These are phyloP conservation scores for Pangasianodon hypophthalmus DNA, from an alignment of 2,113 vertebrate genomes.

Conservation along the genomic window DNA sequence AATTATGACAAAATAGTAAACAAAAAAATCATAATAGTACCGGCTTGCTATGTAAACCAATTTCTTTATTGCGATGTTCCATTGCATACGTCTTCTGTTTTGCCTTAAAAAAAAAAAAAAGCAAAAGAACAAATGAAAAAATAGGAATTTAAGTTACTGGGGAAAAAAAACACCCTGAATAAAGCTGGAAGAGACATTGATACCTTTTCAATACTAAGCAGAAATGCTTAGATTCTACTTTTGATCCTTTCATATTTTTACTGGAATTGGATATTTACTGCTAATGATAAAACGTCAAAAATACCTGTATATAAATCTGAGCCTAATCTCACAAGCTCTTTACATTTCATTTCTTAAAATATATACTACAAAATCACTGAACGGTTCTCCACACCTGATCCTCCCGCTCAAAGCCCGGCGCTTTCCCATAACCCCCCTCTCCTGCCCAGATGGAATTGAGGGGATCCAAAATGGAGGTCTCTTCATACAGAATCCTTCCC, in stretches of 20 bases:
- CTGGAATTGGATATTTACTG: not conserved
- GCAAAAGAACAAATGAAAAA: not conserved
- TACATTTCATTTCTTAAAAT: not conserved
- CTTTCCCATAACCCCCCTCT: conserved; percentile 87
- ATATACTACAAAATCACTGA: not conserved
- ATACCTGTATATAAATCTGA: not conserved
- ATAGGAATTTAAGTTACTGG: not conserved
- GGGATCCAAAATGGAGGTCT: conserved; percentile 73
- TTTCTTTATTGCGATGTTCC: conserved; percentile 86
- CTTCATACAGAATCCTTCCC: conserved; percentile 71
- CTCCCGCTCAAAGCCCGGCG: conserved; percentile 95
- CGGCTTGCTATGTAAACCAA: conserved; percentile 90
- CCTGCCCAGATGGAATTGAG: conserved; percentile 76
- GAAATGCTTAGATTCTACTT: not conserved
- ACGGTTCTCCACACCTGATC: conserved; percentile 79
- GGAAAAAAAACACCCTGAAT: not conserved
- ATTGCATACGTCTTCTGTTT: conserved; percentile 89
- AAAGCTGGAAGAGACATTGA: not conserved
- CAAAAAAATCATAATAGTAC: conserved; percentile 65
- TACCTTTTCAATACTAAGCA: not conserved
- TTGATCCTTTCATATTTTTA: not conserved
- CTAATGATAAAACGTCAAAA: not conserved
- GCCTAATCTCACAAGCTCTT: not conserved
- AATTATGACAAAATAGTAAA: not conserved
- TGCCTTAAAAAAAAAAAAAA: conserved; percentile 71